Conservation (phyloP, 2,113 vertebrate species). For the Petrocephalus microphthalmus region DNA sequence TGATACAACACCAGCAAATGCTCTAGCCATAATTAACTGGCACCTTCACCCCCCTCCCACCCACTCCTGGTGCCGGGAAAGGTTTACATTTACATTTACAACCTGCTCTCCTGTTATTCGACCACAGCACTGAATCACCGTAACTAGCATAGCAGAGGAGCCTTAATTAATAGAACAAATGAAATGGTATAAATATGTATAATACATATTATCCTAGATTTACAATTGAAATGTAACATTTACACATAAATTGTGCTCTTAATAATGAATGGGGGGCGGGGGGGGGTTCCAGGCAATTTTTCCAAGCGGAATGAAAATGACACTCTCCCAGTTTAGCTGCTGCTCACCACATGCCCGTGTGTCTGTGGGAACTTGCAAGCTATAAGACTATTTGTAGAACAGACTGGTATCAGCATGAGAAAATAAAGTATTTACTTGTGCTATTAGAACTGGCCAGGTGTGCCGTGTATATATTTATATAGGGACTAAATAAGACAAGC, state of each 20-base stretch:
- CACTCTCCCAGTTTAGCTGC: not conserved
- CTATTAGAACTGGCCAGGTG: not conserved
- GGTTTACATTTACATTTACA: not conserved
- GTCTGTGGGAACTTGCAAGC: not conserved
- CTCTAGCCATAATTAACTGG: conserved; percentile 37
- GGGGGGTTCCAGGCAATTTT: not conserved
- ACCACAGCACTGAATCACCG: not conserved
- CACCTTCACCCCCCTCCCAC: not conserved
- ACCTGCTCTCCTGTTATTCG: not conserved
- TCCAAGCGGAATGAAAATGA: not conserved
- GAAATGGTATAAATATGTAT: not conserved
- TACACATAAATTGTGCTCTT: not conserved
- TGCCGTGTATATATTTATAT: too few species aligned
- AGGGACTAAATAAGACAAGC: not conserved
- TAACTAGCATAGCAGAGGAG: not conserved
- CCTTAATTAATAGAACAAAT: not conserved
- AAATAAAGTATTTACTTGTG: not conserved
- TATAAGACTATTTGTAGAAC: not conserved
- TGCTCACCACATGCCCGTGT: not conserved
- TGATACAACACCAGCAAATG: conserved; percentile 16
- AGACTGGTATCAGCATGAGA: not conserved
- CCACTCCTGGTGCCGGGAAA: not conserved
- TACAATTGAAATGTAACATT: not conserved
- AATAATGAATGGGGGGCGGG: not conserved
- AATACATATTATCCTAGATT: not conserved